phyloP scores from a whole-genome alignment of 1,140 invertebrate genomes.

The Formica exsecta region DNA sequence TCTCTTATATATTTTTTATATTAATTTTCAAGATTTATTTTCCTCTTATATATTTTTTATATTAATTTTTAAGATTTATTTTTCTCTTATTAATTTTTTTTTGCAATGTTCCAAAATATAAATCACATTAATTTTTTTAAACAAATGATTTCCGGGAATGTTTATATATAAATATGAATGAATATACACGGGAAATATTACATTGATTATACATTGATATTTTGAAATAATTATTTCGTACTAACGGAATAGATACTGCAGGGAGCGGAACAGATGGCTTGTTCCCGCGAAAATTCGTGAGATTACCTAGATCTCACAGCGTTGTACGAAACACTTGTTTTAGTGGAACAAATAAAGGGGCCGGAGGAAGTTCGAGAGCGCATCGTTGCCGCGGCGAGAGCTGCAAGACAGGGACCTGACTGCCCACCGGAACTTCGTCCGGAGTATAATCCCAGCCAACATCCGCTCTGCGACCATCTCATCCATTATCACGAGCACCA shows the following conservation, averaged over 20 bases:
- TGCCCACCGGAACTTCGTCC: slow-evolving; percentile 87
- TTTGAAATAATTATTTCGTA: slow-evolving; percentile 15
- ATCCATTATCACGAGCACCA: slow-evolving; percentile 86
- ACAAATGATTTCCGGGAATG: neutral
- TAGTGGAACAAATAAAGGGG: slow-evolving; percentile 93
- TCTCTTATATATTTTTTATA: too few relatives aligned
- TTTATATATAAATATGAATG: neutral
- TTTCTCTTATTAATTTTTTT: neutral
- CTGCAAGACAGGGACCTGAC: slow-evolving; percentile 88
- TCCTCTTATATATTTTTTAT: too few relatives aligned
- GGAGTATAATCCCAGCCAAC: slow-evolving; percentile 85
- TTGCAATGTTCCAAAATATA: neutral
- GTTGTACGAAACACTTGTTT: slow-evolving; percentile 70
- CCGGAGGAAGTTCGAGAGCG: slow-evolving; percentile 90
- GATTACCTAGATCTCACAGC: neutral
- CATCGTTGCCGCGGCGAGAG: slow-evolving; percentile 89
- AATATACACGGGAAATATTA: neutral
- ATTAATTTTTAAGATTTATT: too few relatives aligned
- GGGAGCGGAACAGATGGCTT: neutral
- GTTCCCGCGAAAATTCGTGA: neutral
- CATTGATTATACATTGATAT: neutral
- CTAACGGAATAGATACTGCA: neutral
- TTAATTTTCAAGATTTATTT: too few relatives aligned
- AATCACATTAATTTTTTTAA: neutral
- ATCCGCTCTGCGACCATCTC: slow-evolving; percentile 85